Conservation (phyloP, 1,140 invertebrate species). For the Holcopasites calliopsidis region DNA sequence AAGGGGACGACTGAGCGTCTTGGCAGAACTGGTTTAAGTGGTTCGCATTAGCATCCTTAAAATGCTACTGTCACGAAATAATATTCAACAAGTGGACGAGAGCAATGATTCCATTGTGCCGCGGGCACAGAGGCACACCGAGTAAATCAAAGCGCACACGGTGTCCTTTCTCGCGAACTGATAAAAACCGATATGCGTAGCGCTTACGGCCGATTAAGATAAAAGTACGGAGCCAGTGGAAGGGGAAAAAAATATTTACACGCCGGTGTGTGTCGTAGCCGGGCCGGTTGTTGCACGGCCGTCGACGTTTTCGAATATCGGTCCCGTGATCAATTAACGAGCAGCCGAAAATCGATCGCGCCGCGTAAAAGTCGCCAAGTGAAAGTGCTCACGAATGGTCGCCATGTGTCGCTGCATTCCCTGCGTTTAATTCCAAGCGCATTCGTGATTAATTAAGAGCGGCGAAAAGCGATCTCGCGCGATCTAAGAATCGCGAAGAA, state of each 20-base stretch:
- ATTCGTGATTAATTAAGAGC: constrained; percentile 47
- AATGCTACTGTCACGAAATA: constrained; percentile 34
- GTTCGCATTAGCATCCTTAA: constrained; percentile 33
- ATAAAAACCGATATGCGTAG: constrained; percentile 34
- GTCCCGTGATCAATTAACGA: constrained; percentile 10
- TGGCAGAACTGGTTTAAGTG: constrained; percentile 32
- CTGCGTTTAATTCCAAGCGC: constrained; percentile 18
- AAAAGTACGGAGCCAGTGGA: not conserved
- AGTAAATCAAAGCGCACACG: constrained; percentile 23
- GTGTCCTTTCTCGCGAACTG: constrained; percentile 28
- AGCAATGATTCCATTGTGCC: constrained; percentile 32
- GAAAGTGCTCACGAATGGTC: constrained; percentile 36
- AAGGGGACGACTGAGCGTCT: constrained; percentile 1
- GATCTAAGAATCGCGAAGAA: constrained; percentile 18
- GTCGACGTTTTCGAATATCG: not conserved
- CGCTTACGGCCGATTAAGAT: constrained; percentile 32
- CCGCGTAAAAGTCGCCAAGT: not conserved
- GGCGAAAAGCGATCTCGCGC: constrained; percentile 14
- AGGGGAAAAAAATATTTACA: constrained; percentile 17
- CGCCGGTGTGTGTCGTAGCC: not conserved
- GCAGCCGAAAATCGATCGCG: constrained; percentile 13
- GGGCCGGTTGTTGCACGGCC: not conserved
- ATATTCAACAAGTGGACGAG: constrained; percentile 24
- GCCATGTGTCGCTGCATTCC: constrained; percentile 8
- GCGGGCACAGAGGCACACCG: not conserved